Evolutionary conservation across 2,888 invertebrate species (phyloP), one percentile per base, ranked within the genome.

Genomic region (Calliscelio sp.): DNA sequence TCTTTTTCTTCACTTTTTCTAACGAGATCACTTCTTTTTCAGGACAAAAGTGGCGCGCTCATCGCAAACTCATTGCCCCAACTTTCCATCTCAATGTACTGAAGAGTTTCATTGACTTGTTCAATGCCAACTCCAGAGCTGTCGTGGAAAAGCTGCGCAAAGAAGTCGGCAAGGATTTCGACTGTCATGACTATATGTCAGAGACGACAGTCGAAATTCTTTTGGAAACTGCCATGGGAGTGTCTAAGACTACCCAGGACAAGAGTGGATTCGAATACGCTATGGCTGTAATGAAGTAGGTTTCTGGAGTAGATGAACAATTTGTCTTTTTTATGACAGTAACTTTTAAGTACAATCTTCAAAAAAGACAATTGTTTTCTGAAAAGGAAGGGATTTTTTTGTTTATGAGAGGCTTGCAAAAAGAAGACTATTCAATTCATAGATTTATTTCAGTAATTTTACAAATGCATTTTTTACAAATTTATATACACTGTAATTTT

Each of bases 51-150:
- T 97, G 97, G 97, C 95, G 96, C 65, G 95, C 96, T 20, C 97
- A 97, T 92, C 95, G 97, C 88, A 97, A 97, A 94, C 94, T 97
- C 87, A 97, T 97, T 87, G 97, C 97, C 10, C 97, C 97, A 55
- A 97, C 97, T 85, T 97, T 97, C 95, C 97, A 97, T 91, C 94
- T 97, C 93, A 97, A 97, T 93, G 97, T 97, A 0, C 93, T 97
- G 88, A 97, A 97, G 94, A 96, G 97, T 88, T 97, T 97, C 94
- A 96, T 97, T 89, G 96, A 97, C 90, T 94, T 97, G 38, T 97
- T 97, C 94, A 97, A 97, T 91, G 96, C 96, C 84, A 97, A 97
- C 93, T 97, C 97, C 51, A 94, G 95, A 55, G 95, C 95, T 73
- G 96, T 97, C 5, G 96, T 97, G 4, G 95, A 95, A 78, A 96